Base-by-base conservation (phyloP, 2,888 invertebrate genomes). In the Colletes collaris region DNA sequence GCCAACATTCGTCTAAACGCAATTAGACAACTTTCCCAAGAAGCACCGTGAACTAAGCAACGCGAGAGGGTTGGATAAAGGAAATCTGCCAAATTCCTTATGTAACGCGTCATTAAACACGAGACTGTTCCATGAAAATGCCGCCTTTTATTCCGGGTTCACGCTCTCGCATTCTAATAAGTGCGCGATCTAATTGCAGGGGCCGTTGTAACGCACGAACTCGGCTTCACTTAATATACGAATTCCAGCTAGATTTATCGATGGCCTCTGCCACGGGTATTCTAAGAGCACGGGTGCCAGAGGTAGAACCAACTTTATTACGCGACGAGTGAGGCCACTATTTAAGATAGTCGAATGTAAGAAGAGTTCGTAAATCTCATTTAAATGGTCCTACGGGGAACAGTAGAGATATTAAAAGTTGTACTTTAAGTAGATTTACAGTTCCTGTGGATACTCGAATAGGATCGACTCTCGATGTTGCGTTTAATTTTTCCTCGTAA, bases 231-330 rank as follows among this genome's bases (percentile, higher is more conserved):
- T 86, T 88, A 88, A 88, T 88, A 87, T 82, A 79, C 84, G 87
- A 88, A 87, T 88, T 84, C 84, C 86, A 80, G 79, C 64, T 78
- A 85, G 86, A 88, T 86, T 88, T 86, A 87, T 88, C 84, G 88
- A 84, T 86, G 74, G 69, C 71, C 82, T 68, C 76, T 82, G 84
- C 82, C 68, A 79, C 84, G 80, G 75, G 78, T 86, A 86, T 86
- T 86, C 86, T 84, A 80, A 84, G 72, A 82, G 75, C 70, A 60
- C 50, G 49, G 59, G 59, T 66, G 75, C 67, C 72, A 68, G 75
- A 82, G 82, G 76, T 77, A 70, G 78, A 72, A 76, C 65, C 74
- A 72, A 76, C 78, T 86, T 86, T 86, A 84, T 86, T 79, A 82
- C 79, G 55, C 67, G 67, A 55, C 76, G 81, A 76, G 76, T 71